phyloP scores from a whole-genome alignment of 2,113 vertebrate genomes.

The Heterochromis multidens region DNA sequence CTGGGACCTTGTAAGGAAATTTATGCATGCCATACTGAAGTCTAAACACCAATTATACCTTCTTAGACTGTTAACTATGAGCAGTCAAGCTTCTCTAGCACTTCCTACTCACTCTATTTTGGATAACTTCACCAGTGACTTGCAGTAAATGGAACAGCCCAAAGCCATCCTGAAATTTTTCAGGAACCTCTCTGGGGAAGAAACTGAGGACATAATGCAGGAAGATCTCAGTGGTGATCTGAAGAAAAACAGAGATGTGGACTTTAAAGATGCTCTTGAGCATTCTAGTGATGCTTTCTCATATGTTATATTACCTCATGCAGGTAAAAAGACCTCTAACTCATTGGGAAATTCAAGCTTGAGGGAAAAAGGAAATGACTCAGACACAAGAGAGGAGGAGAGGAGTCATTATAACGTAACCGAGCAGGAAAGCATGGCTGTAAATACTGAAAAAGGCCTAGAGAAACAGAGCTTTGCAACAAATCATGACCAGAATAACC shows the following conservation, averaged over 20 bases:
- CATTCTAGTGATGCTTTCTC: background rate
- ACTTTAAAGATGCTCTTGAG: background rate
- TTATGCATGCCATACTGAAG: slow-evolving; percentile 7
- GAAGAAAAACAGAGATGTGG: slow-evolving; percentile 2
- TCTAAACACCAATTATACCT: background rate
- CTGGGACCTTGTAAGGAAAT: background rate
- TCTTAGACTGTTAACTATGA: background rate
- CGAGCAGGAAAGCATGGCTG: background rate
- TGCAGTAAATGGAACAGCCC: slow-evolving; percentile 54
- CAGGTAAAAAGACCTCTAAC: background rate
- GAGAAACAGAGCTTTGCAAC: background rate
- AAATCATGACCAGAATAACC: background rate
- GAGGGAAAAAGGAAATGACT: slow-evolving; percentile 73
- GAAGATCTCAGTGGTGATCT: background rate
- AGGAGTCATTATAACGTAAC: background rate
- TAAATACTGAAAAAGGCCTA: background rate
- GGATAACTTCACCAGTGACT: slow-evolving; percentile 72
- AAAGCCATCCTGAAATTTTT: slow-evolving; percentile 76
- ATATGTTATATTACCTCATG: background rate
- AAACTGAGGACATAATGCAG: background rate
- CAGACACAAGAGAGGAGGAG: slow-evolving; percentile 65
- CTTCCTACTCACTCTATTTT: slow-evolving; percentile 39
- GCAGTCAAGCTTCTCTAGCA: background rate
- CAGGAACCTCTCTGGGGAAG: slow-evolving; percentile 43
- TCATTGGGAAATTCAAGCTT: slow-evolving; percentile 65